phyloP scores from a whole-genome alignment of 2,888 invertebrate genomes.

The Deroplatys truncata region DNA sequence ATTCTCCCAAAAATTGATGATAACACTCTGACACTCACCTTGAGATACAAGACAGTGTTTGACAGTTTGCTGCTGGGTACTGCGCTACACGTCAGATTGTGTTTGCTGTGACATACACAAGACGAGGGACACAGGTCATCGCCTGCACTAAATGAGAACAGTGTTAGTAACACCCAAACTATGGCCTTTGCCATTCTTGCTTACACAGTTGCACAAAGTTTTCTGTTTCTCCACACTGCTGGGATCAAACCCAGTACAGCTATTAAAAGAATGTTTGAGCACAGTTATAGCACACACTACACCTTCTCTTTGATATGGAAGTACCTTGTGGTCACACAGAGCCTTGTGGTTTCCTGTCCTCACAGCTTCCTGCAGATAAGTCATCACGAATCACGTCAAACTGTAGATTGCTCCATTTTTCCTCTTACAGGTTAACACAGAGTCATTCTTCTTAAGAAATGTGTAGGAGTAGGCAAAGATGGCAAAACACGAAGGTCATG shows the following conservation, averaged over 20 bases:
- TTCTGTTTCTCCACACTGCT: no score
- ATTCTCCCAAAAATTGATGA: no score
- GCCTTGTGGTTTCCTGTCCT: background rate
- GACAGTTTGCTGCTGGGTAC: background rate
- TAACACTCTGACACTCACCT: background rate
- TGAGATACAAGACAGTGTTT: background rate
- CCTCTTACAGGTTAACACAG: no score
- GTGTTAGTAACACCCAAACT: background rate
- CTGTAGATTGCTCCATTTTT: no score
- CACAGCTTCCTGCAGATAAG: background rate
- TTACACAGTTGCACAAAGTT: no score
- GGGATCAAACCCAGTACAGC: no score
- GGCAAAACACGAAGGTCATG: no score
- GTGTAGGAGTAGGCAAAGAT: no score
- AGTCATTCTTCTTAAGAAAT: no score
- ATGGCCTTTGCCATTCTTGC: background rate
- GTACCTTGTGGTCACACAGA: background rate
- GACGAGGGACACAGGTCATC: background rate
- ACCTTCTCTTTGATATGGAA: background rate
- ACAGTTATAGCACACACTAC: no score
- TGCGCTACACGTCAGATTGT: background rate
- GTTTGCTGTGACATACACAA: background rate
- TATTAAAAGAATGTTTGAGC: no score
- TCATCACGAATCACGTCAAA: background rate
- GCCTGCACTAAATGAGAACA: background rate